A percentile compares a stretch with the other conserved stretches of the same genome.
phyloP scores from a whole-genome alignment of 2,113 vertebrate genomes.

The Pteruthius melanotis region DNA sequence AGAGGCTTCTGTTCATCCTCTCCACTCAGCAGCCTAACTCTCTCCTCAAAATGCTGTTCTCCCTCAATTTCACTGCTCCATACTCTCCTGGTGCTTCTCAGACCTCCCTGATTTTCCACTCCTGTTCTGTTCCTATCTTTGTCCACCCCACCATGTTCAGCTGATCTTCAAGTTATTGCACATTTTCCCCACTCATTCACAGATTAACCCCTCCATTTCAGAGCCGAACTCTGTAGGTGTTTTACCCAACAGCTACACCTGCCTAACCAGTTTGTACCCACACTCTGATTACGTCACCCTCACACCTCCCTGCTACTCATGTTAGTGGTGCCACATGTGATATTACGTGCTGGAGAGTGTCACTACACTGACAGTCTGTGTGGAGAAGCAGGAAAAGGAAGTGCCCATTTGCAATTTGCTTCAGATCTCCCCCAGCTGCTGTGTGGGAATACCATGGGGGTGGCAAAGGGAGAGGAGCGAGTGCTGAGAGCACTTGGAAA shows the following conservation, averaged over 20 bases:
- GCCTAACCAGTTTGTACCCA: conserved; percentile 31
- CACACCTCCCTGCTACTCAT: not conserved
- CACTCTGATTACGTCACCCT: not conserved
- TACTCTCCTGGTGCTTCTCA: not conserved
- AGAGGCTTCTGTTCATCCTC: not conserved
- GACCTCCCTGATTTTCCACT: not conserved
- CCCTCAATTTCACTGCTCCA: not conserved
- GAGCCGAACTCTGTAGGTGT: not conserved
- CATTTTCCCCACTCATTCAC: not conserved
- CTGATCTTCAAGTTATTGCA: not conserved
- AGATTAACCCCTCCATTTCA: not conserved
- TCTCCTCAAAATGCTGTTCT: not conserved
- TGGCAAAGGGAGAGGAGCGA: accelerated
- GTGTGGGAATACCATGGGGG: not conserved
- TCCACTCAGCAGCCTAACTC: not conserved
- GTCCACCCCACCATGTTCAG: not conserved
- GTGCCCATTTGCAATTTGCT: not conserved
- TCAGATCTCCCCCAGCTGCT: not conserved
- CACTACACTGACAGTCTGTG: not conserved
- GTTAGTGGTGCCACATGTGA: not conserved
- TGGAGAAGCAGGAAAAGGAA: not conserved
- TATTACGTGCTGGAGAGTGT: not conserved
- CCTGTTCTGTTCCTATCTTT: not conserved
- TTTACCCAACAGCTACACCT: not conserved
- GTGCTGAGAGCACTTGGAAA: not conserved